A percentile compares a stretch with the other conserved stretches of the same genome.
Conservation (phyloP, 2,797 vertebrate genomes). For the Perdix hodgsoniae region DNA sequence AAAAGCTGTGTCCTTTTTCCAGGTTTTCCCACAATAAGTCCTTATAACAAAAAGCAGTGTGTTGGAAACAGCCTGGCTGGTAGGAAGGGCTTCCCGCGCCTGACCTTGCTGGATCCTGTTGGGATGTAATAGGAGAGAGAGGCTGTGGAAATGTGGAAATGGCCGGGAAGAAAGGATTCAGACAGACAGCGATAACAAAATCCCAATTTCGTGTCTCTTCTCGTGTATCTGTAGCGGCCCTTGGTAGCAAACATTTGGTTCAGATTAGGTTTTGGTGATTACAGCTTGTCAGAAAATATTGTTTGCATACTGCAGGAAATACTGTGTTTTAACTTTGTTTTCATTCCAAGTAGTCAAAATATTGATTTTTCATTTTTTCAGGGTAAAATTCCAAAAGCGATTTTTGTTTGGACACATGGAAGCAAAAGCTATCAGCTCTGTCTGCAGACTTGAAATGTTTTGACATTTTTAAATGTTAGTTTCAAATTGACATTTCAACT, state of each 20-base stretch:
- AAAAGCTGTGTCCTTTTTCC: fast-evolving
- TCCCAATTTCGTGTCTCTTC: background rate
- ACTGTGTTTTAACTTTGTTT: conserved; percentile 20
- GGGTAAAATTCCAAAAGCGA: background rate
- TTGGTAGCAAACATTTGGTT: conserved; percentile 4
- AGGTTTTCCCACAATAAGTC: fast-evolving
- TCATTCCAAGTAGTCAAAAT: conserved; percentile 47
- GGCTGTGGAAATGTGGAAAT: background rate
- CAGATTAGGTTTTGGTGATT: conserved; percentile 6
- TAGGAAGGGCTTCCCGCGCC: background rate
- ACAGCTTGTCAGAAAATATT: conserved; percentile 45
- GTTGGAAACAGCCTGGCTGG: background rate
- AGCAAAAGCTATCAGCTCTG: background rate
- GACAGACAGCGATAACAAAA: background rate
- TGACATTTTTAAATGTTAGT: conserved; percentile 69
- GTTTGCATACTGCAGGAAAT: conserved; percentile 44
- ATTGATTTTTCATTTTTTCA: background rate
- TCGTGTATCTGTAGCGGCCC: fast-evolving
- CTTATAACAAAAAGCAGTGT: background rate
- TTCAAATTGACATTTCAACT: conserved; percentile 71
- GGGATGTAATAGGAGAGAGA: background rate
- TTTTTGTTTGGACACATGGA: conserved; percentile 67
- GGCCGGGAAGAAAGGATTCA: background rate
- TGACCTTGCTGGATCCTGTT: background rate
- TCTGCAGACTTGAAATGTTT: conserved; percentile 63